Conservation (phyloP, 1,140 invertebrate species). For the Panagrolaimus sp. region DNA sequence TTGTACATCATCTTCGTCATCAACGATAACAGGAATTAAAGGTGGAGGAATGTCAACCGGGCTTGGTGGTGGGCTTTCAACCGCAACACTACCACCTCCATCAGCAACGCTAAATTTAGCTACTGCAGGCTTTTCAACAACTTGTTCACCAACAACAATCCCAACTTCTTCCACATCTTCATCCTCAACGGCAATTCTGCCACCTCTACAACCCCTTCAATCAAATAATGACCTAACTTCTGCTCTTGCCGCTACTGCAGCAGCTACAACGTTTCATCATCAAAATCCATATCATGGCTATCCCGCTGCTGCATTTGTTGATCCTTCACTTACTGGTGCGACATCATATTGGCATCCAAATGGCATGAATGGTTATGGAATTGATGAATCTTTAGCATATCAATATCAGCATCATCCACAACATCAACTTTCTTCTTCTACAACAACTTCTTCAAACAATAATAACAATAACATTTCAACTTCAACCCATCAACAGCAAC, state of each 20-base stretch:
- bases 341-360: too few species aligned
- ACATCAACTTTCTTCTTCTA: not conserved
- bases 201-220: not conserved
- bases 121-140: too few species aligned
- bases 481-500: too few species aligned
- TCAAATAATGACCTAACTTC: not conserved
- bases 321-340: too few species aligned
- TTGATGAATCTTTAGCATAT: too few species aligned
- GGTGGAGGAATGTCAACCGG: not conserved
- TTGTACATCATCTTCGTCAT: too few species aligned
- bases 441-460: not conserved
- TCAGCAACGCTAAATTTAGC: not conserved
- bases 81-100: not conserved
- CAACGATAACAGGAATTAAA: not conserved
- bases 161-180: not conserved
- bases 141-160: not conserved
- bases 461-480: not conserved
- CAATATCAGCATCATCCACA: too few species aligned
- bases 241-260: conserved; percentile 2
- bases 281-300: too few species aligned
- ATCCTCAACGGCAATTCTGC: not conserved
- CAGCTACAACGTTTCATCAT: too few species aligned
- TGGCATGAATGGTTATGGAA: too few species aligned
- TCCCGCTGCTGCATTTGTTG: too few species aligned
- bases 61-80: not conserved